A percentile compares a stretch with the other conserved stretches of the same genome.
phyloP scores from a whole-genome alignment of 2,888 invertebrate genomes.

The Zaprionus bogoriensis region DNA sequence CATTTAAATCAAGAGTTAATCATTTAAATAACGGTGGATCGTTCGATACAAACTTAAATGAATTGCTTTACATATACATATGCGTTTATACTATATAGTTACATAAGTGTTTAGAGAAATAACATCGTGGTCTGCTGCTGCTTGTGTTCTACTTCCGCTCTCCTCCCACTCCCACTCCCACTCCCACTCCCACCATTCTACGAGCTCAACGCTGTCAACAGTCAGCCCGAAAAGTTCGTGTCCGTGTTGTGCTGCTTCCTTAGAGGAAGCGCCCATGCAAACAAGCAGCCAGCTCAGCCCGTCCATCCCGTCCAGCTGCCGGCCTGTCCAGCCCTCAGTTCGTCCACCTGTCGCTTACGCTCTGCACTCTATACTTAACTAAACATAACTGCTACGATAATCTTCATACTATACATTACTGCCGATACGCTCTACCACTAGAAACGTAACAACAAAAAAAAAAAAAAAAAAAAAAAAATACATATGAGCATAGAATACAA shows the following conservation, averaged over 20 bases:
- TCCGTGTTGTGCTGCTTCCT: too few species aligned
- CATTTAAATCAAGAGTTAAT: conserved; percentile 58
- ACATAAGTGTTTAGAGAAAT: conserved; percentile 44
- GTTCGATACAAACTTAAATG: conserved; percentile 77
- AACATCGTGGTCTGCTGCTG: conserved; percentile 35
- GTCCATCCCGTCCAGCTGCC: too few species aligned
- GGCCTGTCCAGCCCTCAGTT: too few species aligned
- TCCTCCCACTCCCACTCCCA: neutral
- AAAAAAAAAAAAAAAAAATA: conserved; percentile 44
- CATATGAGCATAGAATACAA: conserved; percentile 39
- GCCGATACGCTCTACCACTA: too few species aligned
- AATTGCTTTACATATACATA: conserved; percentile 55
- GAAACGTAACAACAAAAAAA: too few species aligned
- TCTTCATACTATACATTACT: conserved; percentile 56
- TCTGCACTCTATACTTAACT: conserved; percentile 35
- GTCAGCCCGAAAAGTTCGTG: too few species aligned
- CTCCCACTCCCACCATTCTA: neutral
- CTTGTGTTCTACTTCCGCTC: neutral
- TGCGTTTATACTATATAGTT: conserved; percentile 41
- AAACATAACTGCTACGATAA: conserved; percentile 41
- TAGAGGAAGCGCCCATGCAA: too few species aligned
- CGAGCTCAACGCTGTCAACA: too few species aligned
- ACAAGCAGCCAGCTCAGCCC: too few species aligned
- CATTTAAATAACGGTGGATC: conserved; percentile 81
- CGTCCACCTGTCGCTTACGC: too few species aligned